Percentiles rank a stretch among this genome's conserved stretches.
phyloP scores from a whole-genome alignment of 35 echinoderm and acorn worm species.

The Holothuria glaberrima region DNA sequence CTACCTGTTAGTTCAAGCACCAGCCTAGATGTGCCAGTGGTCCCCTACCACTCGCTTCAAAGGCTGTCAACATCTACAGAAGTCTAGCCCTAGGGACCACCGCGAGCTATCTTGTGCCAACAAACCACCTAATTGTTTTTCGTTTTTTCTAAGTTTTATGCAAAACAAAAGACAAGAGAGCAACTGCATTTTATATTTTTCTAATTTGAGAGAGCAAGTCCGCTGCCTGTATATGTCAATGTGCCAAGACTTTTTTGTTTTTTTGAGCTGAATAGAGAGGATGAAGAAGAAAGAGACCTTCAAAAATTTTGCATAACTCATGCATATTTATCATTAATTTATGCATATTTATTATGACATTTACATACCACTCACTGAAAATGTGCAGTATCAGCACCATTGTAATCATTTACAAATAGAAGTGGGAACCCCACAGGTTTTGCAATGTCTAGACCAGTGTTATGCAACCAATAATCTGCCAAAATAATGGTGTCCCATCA shows the following conservation, averaged over 20 bases:
- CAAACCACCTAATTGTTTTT: background rate
- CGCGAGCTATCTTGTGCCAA: background rate
- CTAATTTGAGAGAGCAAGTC: conserved; percentile 13
- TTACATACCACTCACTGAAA: background rate
- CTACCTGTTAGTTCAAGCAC: conserved; percentile 11
- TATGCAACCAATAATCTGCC: background rate
- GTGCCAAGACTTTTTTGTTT: conserved; percentile 31
- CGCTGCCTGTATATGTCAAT: conserved; percentile 34
- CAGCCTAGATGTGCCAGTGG: conserved; percentile 38
- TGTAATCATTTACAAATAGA: background rate
- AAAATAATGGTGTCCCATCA: no score
- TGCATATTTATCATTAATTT: background rate
- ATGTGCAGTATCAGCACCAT: background rate
- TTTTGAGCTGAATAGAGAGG: background rate
- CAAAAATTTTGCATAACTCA: background rate
- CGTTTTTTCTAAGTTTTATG: conserved; percentile 15
- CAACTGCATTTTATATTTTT: conserved; percentile 46
- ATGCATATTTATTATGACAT: background rate
- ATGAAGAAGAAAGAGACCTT: background rate
- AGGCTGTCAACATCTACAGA: conserved; percentile 50
- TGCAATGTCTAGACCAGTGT: background rate
- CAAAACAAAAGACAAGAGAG: background rate
- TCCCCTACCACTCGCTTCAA: conserved; percentile 53
- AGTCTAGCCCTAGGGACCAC: conserved; percentile 20
- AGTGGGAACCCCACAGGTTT: background rate